phyloP scores from a whole-genome alignment of 2,797 vertebrate genomes.

The Kryptolebias ocellatus region DNA sequence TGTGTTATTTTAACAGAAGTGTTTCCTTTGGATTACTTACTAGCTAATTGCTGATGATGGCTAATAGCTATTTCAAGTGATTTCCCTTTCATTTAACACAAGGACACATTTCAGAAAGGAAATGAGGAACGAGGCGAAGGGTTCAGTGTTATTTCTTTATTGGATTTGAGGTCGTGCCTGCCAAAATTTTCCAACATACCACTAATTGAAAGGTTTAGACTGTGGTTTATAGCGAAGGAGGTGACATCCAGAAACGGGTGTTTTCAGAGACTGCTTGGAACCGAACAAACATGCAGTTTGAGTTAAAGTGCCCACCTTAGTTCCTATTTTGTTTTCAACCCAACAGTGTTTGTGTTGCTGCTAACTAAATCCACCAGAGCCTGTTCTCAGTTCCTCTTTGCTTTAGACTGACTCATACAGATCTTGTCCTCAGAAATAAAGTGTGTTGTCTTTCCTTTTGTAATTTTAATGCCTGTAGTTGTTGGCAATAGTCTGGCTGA shows the following conservation, averaged over 20 bases:
- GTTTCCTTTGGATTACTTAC: constrained; percentile 53
- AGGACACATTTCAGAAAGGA: constrained; percentile 25
- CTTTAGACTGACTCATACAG: no score
- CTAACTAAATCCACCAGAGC: no score
- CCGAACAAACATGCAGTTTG: not conserved
- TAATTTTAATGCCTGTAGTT: no score
- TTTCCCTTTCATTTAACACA: constrained; percentile 38
- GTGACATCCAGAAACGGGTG: not conserved
- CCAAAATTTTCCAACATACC: constrained; percentile 13
- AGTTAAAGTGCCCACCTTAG: not conserved
- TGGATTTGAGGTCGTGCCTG: not conserved
- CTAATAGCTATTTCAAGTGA: constrained; percentile 47
- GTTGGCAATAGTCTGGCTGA: no score
- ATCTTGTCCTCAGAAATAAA: no score
- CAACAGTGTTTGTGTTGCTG: no score
- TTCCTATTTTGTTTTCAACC: not conserved
- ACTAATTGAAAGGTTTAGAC: constrained; percentile 14
- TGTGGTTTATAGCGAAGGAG: not conserved
- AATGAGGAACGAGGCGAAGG: constrained; percentile 20
- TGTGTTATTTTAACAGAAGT: constrained; percentile 65
- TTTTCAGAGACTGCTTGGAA: not conserved
- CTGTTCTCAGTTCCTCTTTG: no score
- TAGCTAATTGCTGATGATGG: constrained; percentile 43
- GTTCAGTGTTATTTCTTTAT: not conserved
- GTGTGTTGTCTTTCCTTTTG: no score